A percentile compares a stretch with the other conserved stretches of the same genome.
These are phyloP conservation scores for Echiichthys vipera DNA, from an alignment of 2,797 vertebrate genomes.

Conservation along the genomic window DNA sequence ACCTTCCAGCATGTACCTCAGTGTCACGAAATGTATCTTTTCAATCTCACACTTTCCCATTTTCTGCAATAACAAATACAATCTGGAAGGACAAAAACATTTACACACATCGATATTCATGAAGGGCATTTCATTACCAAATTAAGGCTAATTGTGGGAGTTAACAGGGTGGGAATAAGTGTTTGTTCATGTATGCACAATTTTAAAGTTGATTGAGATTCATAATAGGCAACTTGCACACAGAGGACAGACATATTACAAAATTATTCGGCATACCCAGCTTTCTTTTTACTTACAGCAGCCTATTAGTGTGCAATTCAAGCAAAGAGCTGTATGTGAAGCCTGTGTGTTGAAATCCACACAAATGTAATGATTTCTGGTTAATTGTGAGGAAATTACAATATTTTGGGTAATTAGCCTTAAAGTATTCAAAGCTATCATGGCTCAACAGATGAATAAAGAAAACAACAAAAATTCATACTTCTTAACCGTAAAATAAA, in stretches of 20 bases:
- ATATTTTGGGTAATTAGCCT: slow-evolving; percentile 13
- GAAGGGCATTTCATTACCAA: slow-evolving; percentile 45
- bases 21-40: not conserved
- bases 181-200: slow-evolving; percentile 57
- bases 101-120: slow-evolving; percentile 54
- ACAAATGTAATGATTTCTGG: not conserved
- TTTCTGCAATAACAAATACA: slow-evolving; percentile 12
- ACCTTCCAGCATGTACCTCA: not conserved
- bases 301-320: not conserved
- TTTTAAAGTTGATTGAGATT: slow-evolving; percentile 50
- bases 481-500: not conserved
- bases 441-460: not conserved
- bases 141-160: slow-evolving; percentile 53
- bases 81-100: slow-evolving; percentile 31
- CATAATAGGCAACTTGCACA: slow-evolving; percentile 23
- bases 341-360: slow-evolving; percentile 9
- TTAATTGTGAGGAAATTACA: slow-evolving; percentile 12
- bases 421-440: not conserved
- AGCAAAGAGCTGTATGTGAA: not conserved
- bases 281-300: slow-evolving; percentile 1
- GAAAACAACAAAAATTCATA: not conserved
- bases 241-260: slow-evolving; percentile 22
- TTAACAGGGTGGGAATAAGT: slow-evolving; percentile 56
- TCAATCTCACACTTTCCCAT: slow-evolving; percentile 4
- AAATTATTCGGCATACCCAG: not conserved